Evolutionary conservation across 2,888 invertebrate species (phyloP).

Genomic region (Tanaodytes sp.): DNA sequence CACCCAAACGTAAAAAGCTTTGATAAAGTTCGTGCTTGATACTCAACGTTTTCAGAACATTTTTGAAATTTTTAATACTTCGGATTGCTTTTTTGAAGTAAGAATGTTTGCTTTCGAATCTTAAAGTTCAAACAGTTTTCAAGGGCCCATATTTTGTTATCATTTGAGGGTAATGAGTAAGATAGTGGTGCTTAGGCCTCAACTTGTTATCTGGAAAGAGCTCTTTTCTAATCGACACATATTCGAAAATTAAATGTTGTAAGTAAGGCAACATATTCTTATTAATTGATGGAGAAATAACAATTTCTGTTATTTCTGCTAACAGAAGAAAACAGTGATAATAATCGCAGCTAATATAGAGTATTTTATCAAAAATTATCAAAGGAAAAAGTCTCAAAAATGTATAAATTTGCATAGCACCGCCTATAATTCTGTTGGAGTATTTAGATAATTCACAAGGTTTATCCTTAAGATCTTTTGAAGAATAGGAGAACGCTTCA

Average conservation of each 20-base stretch:
- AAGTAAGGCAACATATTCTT: conserved; percentile 47
- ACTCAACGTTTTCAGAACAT: conserved; percentile 24
- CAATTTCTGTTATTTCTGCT: conserved; percentile 55
- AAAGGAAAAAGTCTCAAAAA: conserved; percentile 44
- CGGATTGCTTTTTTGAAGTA: conserved; percentile 55
- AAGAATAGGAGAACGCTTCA: conserved; percentile 3
- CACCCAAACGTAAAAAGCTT: conserved; percentile 26
- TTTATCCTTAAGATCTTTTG: conserved; percentile 8
- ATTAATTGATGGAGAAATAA: conserved; percentile 51
- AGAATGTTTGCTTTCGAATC: conserved; percentile 60
- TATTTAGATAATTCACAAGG: conserved; percentile 19
- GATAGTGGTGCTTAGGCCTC: conserved; percentile 53
- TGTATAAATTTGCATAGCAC: conserved; percentile 40
- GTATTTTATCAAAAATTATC: conserved; percentile 27
- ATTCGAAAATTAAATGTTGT: conserved; percentile 39
- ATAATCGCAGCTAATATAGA: background rate
- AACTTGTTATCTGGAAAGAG: conserved; percentile 42
- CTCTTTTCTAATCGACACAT: conserved; percentile 37
- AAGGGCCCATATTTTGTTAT: conserved; percentile 52
- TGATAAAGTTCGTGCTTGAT: conserved; percentile 42
- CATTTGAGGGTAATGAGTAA: conserved; percentile 48
- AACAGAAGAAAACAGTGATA: background rate
- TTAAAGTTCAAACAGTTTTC: conserved; percentile 53
- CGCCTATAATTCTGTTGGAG: conserved; percentile 20
- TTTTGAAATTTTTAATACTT: conserved; percentile 24